These are phyloP conservation scores for Drosophila colorata DNA, from an alignment of 2,888 invertebrate species.

Conservation along the genomic window DNA sequence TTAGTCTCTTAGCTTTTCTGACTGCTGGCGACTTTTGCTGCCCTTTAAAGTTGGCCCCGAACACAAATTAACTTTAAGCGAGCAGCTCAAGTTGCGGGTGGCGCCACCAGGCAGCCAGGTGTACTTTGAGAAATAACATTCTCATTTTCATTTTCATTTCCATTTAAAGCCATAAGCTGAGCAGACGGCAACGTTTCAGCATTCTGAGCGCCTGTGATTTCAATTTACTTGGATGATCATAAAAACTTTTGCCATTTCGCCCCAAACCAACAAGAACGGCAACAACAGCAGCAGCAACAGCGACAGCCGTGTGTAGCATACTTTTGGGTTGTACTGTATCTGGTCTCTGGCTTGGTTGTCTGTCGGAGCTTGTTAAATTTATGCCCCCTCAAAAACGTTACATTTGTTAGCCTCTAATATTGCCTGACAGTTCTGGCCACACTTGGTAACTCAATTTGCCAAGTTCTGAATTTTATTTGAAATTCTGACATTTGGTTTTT, in stretches of 20 bases:
- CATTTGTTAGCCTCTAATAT: constrained; percentile 59
- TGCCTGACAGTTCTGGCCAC: constrained; percentile 46
- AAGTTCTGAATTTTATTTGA: constrained; percentile 35
- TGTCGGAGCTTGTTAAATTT: constrained; percentile 67
- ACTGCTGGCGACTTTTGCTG: constrained; percentile 25
- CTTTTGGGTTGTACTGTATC: constrained; percentile 28
- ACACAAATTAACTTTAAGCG: constrained; percentile 54
- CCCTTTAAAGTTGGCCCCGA: constrained; percentile 64
- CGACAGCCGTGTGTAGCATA: constrained; percentile 33
- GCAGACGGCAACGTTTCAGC: constrained; percentile 4
- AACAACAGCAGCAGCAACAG: not conserved
- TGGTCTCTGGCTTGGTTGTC: not conserved
- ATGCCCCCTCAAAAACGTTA: constrained; percentile 44
- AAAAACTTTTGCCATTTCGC: constrained; percentile 50
- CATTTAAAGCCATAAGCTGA: constrained; percentile 45
- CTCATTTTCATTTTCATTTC: constrained; percentile 43
- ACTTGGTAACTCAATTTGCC: constrained; percentile 46
- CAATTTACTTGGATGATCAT: constrained; percentile 70
- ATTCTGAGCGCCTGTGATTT: constrained; percentile 54
- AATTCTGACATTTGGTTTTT: constrained; percentile 6
- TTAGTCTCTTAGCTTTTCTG: constrained; percentile 6
- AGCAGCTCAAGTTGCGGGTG: constrained; percentile 27
- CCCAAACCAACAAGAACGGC: not conserved
- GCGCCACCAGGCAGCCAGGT: constrained; percentile 42
- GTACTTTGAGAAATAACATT: constrained; percentile 68